Base-by-base conservation (phyloP, 2,888 invertebrate species). In the Troides helena region DNA sequence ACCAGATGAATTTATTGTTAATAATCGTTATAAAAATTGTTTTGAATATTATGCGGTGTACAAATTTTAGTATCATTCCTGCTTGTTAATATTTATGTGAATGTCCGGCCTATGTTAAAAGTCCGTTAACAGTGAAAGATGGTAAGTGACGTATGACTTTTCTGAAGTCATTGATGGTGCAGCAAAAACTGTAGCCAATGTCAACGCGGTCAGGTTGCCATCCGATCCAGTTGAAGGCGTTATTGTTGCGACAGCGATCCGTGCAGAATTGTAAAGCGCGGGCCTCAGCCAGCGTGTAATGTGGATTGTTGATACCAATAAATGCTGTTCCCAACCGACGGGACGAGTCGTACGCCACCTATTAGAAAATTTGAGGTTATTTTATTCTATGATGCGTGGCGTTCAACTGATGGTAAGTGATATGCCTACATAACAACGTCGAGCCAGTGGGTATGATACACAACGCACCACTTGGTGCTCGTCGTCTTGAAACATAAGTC, bases 261-360 rank as follows among this genome's bases (percentile, higher is more conserved):
- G 86, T 81, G 77, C 95, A 95, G 79, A 95, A 92, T n/a, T 87
- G 86, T 21, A 90, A 78, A 1, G 78, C 80, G 10, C 84, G 85
- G 0, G 82, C 88, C 69, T 92, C 92, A 0, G 77, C 81, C 43
- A 82, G 75, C 0, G 86, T 87, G 77, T 90, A 89, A 82, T 94
- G 90, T 0, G 95, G 95, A 79, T 95, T 95, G 85, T 95, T 95
- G 69, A 95, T 91, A 61, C 94, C 93, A 8, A 95, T 79, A 76
- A 95, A 93, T 1, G 94, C 95, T 1, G 94, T 90, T 0, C 94
- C 95, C 5, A 89, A 80, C 12, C 89, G 85, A 1, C 81, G 85
- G 0, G 77, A 77, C 1, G 91, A 85, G 69, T 95, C 94, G 76
- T 94, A 93, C 0, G 94, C 89, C 5, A 95, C 93, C 90, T 59